phyloP scores from a whole-genome alignment of 2,797 vertebrate species.

The Sebastes matsubarae region DNA sequence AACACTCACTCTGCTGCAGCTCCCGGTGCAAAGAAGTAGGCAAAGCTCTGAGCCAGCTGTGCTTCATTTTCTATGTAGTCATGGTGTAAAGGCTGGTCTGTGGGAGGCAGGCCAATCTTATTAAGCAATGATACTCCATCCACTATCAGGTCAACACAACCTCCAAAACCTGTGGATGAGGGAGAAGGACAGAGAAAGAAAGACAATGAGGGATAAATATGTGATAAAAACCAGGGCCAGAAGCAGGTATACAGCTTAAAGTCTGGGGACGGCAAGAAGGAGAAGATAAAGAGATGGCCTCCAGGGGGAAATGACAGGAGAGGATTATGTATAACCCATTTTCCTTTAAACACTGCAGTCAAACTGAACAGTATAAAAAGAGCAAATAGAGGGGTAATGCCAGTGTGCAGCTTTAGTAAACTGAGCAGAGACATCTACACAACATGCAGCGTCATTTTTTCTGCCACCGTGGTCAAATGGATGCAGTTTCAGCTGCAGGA shows the following conservation, averaged over 20 bases:
- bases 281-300: neutral
- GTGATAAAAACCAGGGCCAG: neutral
- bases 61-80: conserved; percentile 83
- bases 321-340: neutral
- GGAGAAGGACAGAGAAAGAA: neutral
- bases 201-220: neutral
- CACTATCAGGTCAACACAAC: conserved; percentile 87
- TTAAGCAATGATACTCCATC: conserved; percentile 83
- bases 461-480: neutral
- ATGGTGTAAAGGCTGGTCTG: conserved; percentile 82
- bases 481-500: conserved; percentile 5
- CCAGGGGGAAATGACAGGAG: neutral
- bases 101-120: conserved; percentile 79
- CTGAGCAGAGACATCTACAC: neutral
- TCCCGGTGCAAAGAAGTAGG: conserved; percentile 88
- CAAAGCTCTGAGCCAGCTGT: conserved; percentile 87
- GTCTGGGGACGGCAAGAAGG: neutral
- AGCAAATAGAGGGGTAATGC: neutral
- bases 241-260: neutral
- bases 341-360: neutral
- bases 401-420: neutral
- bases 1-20: conserved; percentile 88
- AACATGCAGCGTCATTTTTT: neutral
- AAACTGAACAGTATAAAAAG: neutral
- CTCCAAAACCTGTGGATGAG: conserved; percentile 83